Evolutionary conservation across 2,797 vertebrate genomes (phyloP).

Genomic region (Bradypodion pumilum): DNA sequence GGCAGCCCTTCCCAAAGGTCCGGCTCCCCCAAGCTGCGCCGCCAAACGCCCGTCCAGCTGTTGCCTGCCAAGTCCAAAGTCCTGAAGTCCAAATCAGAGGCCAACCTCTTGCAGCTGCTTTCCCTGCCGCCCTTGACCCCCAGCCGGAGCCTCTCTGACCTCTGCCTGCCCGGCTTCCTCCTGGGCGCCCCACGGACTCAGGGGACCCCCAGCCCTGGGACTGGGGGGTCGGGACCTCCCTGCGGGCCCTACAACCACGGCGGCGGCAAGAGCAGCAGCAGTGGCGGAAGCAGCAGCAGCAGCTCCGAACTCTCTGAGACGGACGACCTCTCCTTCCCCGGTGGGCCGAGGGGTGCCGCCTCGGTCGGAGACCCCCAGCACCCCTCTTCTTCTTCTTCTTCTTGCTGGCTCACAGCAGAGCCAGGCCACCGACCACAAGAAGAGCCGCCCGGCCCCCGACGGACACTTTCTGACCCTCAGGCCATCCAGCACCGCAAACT

Average conservation of each 20-base stretch:
- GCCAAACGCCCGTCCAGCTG: constrained; percentile 80
- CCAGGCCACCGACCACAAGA: neutral
- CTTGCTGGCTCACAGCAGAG: constrained; percentile 15
- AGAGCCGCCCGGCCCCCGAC: constrained; percentile 39
- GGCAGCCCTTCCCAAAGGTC: constrained; percentile 51
- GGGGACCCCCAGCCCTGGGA: constrained; percentile 13
- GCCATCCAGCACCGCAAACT: constrained; percentile 77
- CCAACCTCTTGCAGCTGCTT: constrained; percentile 85
- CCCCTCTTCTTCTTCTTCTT: neutral
- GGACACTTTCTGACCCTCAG: constrained; percentile 75
- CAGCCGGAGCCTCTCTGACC: constrained; percentile 86
- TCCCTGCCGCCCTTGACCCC: constrained; percentile 55
- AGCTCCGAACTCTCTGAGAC: constrained; percentile 63
- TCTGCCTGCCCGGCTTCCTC: constrained; percentile 58
- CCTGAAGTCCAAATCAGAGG: constrained; percentile 88
- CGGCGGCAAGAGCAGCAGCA: accelerated
- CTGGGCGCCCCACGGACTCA: constrained; percentile 47
- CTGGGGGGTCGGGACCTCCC: neutral
- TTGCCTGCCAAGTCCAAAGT: constrained; percentile 68
- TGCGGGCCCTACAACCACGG: neutral
- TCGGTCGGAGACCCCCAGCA: constrained; percentile 16
- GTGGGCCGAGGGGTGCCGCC: neutral
- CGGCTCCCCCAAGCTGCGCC: constrained; percentile 78
- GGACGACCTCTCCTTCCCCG: constrained; percentile 41
- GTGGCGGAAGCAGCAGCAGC: constrained; percentile 52